Evolutionary conservation across 2,888 invertebrate species (phyloP).

Genomic region (Noctua janthe): DNA sequence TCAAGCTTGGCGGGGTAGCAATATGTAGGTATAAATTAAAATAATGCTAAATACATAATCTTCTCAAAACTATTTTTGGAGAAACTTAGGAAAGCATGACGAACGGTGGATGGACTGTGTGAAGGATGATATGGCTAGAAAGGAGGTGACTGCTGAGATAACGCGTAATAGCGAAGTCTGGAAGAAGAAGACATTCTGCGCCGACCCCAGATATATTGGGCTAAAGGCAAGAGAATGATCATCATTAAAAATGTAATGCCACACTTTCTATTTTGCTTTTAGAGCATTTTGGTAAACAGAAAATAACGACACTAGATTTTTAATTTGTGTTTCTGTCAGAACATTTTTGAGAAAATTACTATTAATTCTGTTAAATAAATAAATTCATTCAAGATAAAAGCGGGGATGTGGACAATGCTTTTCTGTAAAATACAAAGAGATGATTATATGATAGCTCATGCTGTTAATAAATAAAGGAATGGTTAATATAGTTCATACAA

Average conservation of each 20-base stretch:
- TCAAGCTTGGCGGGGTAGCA: constrained; percentile 85
- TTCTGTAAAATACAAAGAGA: constrained; percentile 69
- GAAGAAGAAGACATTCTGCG: background rate
- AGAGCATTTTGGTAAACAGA: constrained; percentile 34
- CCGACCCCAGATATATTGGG: background rate
- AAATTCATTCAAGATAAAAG: constrained; percentile 63
- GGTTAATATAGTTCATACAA: constrained; percentile 7
- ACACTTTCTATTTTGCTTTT: constrained; percentile 12
- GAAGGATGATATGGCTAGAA: no score
- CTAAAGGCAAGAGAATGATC: background rate
- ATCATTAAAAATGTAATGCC: constrained; percentile 9
- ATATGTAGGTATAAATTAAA: constrained; percentile 60
- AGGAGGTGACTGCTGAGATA: background rate
- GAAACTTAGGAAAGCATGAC: background rate
- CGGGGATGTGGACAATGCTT: constrained; percentile 71
- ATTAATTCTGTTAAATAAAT: constrained; percentile 33
- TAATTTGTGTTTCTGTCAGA: background rate
- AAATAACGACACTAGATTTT: constrained; percentile 12
- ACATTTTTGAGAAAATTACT: constrained; percentile 42
- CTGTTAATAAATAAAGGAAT: constrained; percentile 37
- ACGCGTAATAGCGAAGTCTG: background rate
- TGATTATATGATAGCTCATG: constrained; percentile 61
- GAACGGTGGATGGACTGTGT: background rate
- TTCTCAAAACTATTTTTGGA: constrained; percentile 15
- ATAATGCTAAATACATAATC: constrained; percentile 21